Percentiles rank a stretch among this genome's conserved stretches.
phyloP scores from a whole-genome alignment of 2,888 invertebrate genomes.

The Margaritifera margaritifera region DNA sequence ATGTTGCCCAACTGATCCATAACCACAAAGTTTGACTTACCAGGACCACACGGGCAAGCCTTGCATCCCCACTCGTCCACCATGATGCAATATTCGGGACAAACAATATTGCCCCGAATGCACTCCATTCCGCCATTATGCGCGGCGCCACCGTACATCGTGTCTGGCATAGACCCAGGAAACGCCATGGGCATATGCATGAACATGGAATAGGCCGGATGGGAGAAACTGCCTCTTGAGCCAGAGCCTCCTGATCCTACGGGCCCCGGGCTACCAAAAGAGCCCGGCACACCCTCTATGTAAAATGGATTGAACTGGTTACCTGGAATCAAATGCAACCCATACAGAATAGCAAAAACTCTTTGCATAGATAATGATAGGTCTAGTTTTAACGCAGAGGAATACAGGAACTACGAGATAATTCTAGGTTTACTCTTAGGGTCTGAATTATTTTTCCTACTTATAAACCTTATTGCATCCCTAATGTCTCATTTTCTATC shows the following conservation, averaged over 20 bases:
- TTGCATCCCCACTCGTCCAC: slow-evolving; percentile 39
- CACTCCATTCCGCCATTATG: slow-evolving; percentile 9
- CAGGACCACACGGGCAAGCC: slow-evolving; percentile 28
- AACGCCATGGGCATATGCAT: slow-evolving; percentile 15
- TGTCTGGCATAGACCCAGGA: slow-evolving; percentile 8
- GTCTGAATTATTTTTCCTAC: too few species aligned
- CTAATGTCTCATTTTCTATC: too few species aligned
- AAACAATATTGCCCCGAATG: slow-evolving; percentile 27
- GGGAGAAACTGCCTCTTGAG: slow-evolving; percentile 13
- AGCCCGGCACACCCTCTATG: too few species aligned
- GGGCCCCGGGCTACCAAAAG: background rate
- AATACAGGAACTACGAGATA: too few species aligned
- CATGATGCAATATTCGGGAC: slow-evolving; percentile 29
- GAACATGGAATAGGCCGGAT: slow-evolving; percentile 23
- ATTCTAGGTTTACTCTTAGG: too few species aligned
- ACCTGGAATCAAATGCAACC: too few species aligned
- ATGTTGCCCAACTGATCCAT: too few species aligned
- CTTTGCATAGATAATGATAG: too few species aligned
- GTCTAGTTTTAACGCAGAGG: too few species aligned
- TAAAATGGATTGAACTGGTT: too few species aligned
- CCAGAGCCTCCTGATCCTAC: slow-evolving; percentile 10
- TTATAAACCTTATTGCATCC: too few species aligned
- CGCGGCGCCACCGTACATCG: background rate
- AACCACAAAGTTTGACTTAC: slow-evolving; percentile 6
- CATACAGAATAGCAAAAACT: too few species aligned